Percentiles rank a stretch among this genome's conserved stretches.
phyloP scores from a whole-genome alignment of 2,797 vertebrate species.

The Echiichthys vipera region DNA sequence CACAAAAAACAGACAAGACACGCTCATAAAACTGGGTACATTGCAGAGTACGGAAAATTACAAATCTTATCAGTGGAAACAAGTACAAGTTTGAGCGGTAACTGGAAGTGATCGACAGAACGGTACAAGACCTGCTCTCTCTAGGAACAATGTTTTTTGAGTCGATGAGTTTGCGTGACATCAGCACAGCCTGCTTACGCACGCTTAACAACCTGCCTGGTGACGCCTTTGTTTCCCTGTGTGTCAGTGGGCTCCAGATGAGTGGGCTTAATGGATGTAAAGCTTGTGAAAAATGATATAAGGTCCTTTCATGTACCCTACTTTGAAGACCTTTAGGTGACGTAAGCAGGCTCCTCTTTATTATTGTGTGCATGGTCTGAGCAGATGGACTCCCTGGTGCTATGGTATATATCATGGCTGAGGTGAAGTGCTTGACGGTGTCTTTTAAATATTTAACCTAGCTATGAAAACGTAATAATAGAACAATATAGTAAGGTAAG shows the following conservation, averaged over 20 bases:
- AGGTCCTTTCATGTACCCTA: conserved; percentile 50
- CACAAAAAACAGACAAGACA: background rate
- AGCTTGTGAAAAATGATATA: conserved; percentile 32
- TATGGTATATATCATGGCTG: conserved; percentile 21
- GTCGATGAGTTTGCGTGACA: conserved; percentile 36
- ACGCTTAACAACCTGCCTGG: conserved; percentile 40
- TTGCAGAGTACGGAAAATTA: conserved; percentile 51
- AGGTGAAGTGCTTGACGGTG: conserved; percentile 31
- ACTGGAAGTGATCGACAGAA: conserved; percentile 50
- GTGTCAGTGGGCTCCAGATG: conserved; percentile 38
- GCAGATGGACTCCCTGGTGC: conserved; percentile 41
- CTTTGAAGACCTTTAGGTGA: conserved; percentile 49
- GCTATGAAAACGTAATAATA: conserved; percentile 3
- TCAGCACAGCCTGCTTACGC: conserved; percentile 45
- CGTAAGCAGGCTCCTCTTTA: conserved; percentile 46
- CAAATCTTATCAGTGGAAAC: conserved; percentile 49
- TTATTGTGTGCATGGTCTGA: conserved; percentile 40
- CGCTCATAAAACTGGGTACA: background rate
- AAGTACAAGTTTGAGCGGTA: conserved; percentile 34
- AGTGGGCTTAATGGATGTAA: conserved; percentile 55
- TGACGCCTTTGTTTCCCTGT: conserved; percentile 42
- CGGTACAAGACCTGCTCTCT: conserved; percentile 34
- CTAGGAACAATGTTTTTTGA: conserved; percentile 15
- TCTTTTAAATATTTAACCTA: conserved; percentile 41
- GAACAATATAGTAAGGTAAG: background rate